Evolutionary conservation across 2,797 vertebrate genomes (phyloP), one percentile per base, ranked within the genome.

Genomic region (Lagodon rhomboides): DNA sequence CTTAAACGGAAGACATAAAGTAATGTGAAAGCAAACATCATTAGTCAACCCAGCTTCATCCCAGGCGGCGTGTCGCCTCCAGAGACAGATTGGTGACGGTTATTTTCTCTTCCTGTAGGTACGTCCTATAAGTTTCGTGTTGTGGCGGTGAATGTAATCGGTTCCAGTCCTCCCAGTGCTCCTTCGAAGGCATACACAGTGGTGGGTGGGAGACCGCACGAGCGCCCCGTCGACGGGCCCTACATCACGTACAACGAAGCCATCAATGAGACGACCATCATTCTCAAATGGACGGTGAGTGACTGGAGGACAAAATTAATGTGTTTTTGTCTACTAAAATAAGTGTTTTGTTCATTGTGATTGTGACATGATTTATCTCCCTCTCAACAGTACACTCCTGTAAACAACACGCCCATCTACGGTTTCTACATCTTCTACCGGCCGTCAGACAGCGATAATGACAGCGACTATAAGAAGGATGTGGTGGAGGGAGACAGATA

Each of bases 221-320:
- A 98, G 66, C 96, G 98, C 49, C 98, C 98, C 0, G 96, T 99
- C 9, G 95, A 98, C 0, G 98, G 98, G 44, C 98, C 98, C 0
- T 99, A 99, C 90, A 99, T 99, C 94, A 99, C 98, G 83, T 99
- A 99, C 92, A 99, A 97, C 0, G 98, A 99, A 5, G 98, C 98
- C 56, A 95, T 99, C 93, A 99, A 99, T 0, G 98, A 99, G 91
- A 99, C 98, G 63, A 97, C 97, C 87, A 95, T 99, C 91, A 98
- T 99, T 90, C 96, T 99, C 49, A 99, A 99, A 89, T 99, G 98
- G 98, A 98, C 97, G 91, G 98, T 99, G 87, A 94, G 97, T 68
- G 49, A 25, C 43, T 0, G 6, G 38, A 49, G 38, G 22, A 6
- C 8, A 30, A 30, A 7, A 4, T 0, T 3, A 38, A 43, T n/a